A percentile compares a stretch with the other conserved stretches of the same genome.
These are phyloP conservation scores for Takifugu bimaculatus DNA, from an alignment of 2,113 vertebrate species.

Conservation along the genomic window DNA sequence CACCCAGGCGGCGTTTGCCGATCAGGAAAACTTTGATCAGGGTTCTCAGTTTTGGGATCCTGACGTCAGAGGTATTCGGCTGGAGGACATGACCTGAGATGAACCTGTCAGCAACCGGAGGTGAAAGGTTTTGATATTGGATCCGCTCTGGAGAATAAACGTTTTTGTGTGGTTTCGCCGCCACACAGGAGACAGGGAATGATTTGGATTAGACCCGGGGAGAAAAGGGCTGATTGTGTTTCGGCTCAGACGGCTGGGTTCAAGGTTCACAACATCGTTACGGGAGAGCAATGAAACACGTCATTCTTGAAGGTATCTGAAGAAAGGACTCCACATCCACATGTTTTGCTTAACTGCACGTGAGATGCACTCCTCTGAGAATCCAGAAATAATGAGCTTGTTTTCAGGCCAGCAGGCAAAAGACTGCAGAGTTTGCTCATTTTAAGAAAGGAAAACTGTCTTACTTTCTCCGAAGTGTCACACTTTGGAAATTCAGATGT, in stretches of 20 bases:
- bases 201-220: slow-evolving; percentile 32
- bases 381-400: background rate
- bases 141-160: slow-evolving; percentile 26
- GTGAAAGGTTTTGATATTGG: background rate
- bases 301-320: too few species aligned
- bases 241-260: slow-evolving; percentile 33
- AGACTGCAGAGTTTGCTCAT: slow-evolving; percentile 14
- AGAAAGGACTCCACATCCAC: too few species aligned
- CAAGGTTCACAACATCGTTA: slow-evolving; percentile 15
- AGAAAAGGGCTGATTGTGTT: slow-evolving; percentile 25
- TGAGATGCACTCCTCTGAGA: background rate
- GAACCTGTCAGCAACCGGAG: slow-evolving; percentile 29
- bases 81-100: slow-evolving; percentile 13
- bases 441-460: slow-evolving; percentile 10
- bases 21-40: slow-evolving; percentile 23
- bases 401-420: slow-evolving; percentile 4
- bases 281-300: slow-evolving; percentile 32
- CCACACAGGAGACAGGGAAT: slow-evolving; percentile 23
- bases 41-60: slow-evolving; percentile 22
- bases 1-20: slow-evolving; percentile 17
- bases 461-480: slow-evolving; percentile 27
- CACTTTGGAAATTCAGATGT: slow-evolving; percentile 34
- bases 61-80: slow-evolving; percentile 13
- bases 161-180: slow-evolving; percentile 31
- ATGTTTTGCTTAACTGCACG: background rate